Base-by-base conservation (phyloP, 2,888 invertebrate genomes). In the Luffia ferchaultella region DNA sequence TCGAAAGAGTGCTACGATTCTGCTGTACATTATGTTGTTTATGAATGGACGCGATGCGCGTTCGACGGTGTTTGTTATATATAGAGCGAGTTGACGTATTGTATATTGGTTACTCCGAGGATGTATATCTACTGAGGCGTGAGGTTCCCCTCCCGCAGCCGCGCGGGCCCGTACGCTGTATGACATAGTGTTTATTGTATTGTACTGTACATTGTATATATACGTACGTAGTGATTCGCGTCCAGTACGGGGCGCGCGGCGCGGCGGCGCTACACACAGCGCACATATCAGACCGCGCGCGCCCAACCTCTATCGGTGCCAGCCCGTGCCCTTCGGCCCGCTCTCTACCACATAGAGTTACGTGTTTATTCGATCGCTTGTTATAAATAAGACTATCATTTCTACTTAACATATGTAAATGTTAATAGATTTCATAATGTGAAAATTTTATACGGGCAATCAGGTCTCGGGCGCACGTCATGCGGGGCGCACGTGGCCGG, bases 201-300 rank as follows among this genome's bases (percentile, higher is more conserved):
- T 70, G 70, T 76, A 75, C 72, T 79, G 76, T 80, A 79, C 72
- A 79, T 82, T 79, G 80, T 80, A 78, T 80, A 82, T 82, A 78
- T 74, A 50, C 53, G 72, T 73, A 78, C 71, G 18, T 50, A 12
- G 44, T n/a, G 43, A n/a, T 17, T 9, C 7, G n/a, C 17, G 43
- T n/a, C 43, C 43, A 16, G 42, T 18, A 65, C 66, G 60, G 60
- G 72, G 72, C 68, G 68, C 68, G 59, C 70, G n/a, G 72, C 72
- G 65, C 65, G 65, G 72, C 64, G 30, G 65, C 68, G 70, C 78
- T 75, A 76, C 76, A 77, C 79, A 77, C 78, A 72, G 76, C 77
- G 74, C 77, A 80, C 80, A 80, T 82, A 83, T 83, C 82, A 80
- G 74, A 72, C 72, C 67, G 76, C 75, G 30, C 30, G 30, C 30